Conservation (phyloP, 1,140 invertebrate genomes). For the Apis laboriosa region DNA sequence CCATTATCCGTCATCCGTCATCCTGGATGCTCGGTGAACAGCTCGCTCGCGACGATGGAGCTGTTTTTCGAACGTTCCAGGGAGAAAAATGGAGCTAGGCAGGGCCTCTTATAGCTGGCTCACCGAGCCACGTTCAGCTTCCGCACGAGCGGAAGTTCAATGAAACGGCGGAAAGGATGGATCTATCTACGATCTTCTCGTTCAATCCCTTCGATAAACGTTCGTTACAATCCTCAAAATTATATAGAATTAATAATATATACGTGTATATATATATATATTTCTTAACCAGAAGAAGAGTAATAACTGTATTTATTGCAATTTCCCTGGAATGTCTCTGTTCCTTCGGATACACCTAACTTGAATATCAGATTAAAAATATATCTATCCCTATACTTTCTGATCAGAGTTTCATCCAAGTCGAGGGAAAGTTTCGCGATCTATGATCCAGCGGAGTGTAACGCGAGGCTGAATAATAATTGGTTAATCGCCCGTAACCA, state of each 20-base stretch:
- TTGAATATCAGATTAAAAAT: too few relatives aligned
- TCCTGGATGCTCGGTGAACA: constrained; percentile 10
- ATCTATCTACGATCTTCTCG: not conserved
- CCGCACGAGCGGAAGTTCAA: not conserved
- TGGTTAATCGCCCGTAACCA: constrained; percentile 69
- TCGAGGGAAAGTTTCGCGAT: constrained; percentile 20
- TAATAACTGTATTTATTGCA: too few relatives aligned
- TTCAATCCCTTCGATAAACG: too few relatives aligned
- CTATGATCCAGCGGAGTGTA: constrained; percentile 38
- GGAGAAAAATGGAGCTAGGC: not conserved
- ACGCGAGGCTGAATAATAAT: constrained; percentile 70
- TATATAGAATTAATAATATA: too few relatives aligned
- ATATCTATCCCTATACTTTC: not conserved
- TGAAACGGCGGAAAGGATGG: not conserved
- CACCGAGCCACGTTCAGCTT: not conserved
- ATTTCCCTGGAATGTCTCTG: too few relatives aligned
- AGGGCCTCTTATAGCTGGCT: not conserved
- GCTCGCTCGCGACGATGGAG: constrained; percentile 25
- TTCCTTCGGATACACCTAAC: too few relatives aligned
- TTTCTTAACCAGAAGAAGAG: not conserved
- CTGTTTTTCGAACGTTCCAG: not conserved
- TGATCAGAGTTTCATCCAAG: not conserved
- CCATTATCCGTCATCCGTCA: constrained; percentile 54
- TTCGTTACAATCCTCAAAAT: too few relatives aligned
- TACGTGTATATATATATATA: too few relatives aligned